Evolutionary conservation across 2,888 invertebrate genomes (phyloP).

Genomic region (Conomelus anceps): DNA sequence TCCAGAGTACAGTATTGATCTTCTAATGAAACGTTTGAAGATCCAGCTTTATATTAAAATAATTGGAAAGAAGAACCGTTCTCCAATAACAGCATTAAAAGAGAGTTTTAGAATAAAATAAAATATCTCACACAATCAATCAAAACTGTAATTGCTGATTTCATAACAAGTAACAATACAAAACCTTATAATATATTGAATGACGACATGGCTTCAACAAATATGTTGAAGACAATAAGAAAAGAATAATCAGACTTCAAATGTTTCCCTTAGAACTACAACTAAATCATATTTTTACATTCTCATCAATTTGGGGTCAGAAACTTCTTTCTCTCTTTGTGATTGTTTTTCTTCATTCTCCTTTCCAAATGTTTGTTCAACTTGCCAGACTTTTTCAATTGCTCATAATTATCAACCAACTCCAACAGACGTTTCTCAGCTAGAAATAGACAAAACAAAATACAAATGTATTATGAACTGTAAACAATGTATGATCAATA

Average conservation of each 20-base stretch:
- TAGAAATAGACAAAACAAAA: constrained; percentile 5
- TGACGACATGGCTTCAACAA: too few species aligned
- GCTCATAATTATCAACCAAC: constrained; percentile 71
- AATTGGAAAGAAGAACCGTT: not conserved
- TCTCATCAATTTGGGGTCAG: not conserved
- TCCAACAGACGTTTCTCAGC: constrained; percentile 63
- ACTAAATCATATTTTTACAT: not conserved
- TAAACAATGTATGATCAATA: too few species aligned
- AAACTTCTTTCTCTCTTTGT: not conserved
- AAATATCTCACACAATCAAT: not conserved
- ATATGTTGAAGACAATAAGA: not conserved
- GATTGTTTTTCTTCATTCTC: constrained; percentile 65
- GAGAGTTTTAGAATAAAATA: not conserved
- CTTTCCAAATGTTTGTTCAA: constrained; percentile 75
- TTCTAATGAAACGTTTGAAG: too few species aligned
- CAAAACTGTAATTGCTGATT: not conserved
- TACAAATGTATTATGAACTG: not conserved
- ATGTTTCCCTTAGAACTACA: not conserved
- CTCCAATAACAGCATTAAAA: not conserved
- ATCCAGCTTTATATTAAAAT: too few species aligned
- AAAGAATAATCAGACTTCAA: not conserved
- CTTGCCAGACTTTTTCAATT: constrained; percentile 68
- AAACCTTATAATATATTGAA: not conserved
- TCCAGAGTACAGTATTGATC: too few species aligned
- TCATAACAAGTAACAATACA: not conserved